These are phyloP conservation scores for Oceanites oceanicus DNA, from an alignment of 2,113 vertebrate species.

Conservation along the genomic window DNA sequence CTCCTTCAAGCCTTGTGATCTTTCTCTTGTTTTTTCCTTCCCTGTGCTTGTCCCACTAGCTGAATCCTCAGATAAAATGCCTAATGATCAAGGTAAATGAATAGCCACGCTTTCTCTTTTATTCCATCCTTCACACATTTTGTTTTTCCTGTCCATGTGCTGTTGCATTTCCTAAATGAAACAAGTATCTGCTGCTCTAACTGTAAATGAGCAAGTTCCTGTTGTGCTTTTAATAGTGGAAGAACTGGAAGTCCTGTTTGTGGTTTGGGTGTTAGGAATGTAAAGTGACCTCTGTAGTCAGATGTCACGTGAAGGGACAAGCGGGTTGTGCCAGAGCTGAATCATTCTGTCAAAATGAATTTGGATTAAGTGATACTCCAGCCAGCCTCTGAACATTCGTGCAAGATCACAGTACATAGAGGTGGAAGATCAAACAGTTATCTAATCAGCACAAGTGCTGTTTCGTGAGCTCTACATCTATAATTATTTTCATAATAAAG, in stretches of 20 bases:
- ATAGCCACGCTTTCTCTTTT: conserved; percentile 66
- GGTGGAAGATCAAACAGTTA: not conserved
- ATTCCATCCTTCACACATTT: conserved; percentile 39
- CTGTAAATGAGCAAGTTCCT: not conserved
- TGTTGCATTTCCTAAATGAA: conserved; percentile 5
- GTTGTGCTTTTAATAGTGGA: not conserved
- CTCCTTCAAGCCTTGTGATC: conserved; percentile 80
- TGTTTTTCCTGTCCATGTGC: not conserved
- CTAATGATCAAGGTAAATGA: conserved; percentile 99
- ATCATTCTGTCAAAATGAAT: not conserved
- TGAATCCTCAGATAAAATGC: conserved; percentile 99
- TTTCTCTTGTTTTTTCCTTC: conserved; percentile 86
- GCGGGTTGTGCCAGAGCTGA: not conserved
- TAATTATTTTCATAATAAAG: not conserved
- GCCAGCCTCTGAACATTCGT: not conserved
- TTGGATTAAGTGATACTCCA: not conserved
- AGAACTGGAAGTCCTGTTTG: not conserved
- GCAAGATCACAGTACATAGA: not conserved
- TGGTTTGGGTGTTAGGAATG: not conserved
- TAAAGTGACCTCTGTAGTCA: not conserved
- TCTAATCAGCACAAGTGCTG: not conserved
- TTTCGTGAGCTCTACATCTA: not conserved
- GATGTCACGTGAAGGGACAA: not conserved
- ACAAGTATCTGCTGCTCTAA: not conserved
- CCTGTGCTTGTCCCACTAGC: conserved; percentile 86